Conservation (phyloP, 2,797 vertebrate genomes). For the Galago senegalensis region DNA sequence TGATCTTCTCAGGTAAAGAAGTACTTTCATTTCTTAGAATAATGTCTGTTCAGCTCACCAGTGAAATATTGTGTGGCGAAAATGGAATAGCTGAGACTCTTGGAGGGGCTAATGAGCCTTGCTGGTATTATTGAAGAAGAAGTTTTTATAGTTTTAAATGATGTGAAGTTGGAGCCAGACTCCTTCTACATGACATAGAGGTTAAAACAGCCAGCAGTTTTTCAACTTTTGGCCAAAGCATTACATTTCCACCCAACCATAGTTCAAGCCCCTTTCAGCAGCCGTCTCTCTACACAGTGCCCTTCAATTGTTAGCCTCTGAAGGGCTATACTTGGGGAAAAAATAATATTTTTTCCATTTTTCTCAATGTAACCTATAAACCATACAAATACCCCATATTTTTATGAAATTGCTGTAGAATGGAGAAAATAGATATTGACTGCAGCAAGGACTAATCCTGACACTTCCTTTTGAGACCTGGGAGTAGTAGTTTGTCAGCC, state of each 20-base stretch:
- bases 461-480: slow-evolving; percentile 53
- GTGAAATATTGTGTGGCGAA: slow-evolving; percentile 78
- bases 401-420: slow-evolving; percentile 81
- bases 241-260: slow-evolving; percentile 54
- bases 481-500: slow-evolving; percentile 14
- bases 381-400: background rate
- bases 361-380: slow-evolving; percentile 75
- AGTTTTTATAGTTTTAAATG: slow-evolving; percentile 79
- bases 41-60: slow-evolving; percentile 57
- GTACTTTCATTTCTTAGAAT: slow-evolving; percentile 70
- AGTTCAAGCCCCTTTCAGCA: slow-evolving; percentile 60
- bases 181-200: slow-evolving; percentile 33
- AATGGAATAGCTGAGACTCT: slow-evolving; percentile 69
- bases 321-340: slow-evolving; percentile 73
- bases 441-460: slow-evolving; percentile 68
- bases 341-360: slow-evolving; percentile 78
- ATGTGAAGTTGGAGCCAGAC: slow-evolving; percentile 65
- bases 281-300: background rate
- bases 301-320: slow-evolving; percentile 53
- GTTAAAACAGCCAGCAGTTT: slow-evolving; percentile 62
- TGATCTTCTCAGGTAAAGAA: slow-evolving; percentile 59
- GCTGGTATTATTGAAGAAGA: slow-evolving; percentile 66
- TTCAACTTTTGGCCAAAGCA: slow-evolving; percentile 58
- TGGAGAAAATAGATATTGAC: slow-evolving; percentile 73
- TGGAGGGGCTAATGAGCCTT: slow-evolving; percentile 81